Percentiles rank a stretch among this genome's conserved stretches.
Evolutionary conservation across 2,888 invertebrate species (phyloP).

Genomic region (Orchesellides sinensis): DNA sequence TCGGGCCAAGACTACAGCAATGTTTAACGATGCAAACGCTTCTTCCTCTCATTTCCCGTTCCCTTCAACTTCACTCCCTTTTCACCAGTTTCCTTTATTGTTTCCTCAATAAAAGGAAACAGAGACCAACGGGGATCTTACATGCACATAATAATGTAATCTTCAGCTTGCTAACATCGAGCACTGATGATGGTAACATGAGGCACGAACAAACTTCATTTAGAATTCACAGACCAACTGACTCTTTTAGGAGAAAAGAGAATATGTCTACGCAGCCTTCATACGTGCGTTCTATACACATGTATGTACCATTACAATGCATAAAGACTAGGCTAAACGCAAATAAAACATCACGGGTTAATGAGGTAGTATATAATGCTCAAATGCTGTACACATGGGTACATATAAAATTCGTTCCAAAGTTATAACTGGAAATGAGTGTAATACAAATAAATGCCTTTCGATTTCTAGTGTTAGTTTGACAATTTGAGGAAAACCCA

Average conservation of each 20-base stretch:
- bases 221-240: slow-evolving; percentile 47
- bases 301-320: neutral
- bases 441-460: too few species aligned
- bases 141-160: slow-evolving; percentile 11
- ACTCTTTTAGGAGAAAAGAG: slow-evolving; percentile 22
- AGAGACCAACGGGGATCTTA: slow-evolving; percentile 4
- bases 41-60: slow-evolving; percentile 15
- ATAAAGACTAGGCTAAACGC: slow-evolving; percentile 8
- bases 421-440: too few species aligned
- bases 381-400: too few species aligned
- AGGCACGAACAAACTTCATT: slow-evolving; percentile 50
- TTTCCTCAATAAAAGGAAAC: slow-evolving; percentile 46
- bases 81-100: slow-evolving; percentile 50
- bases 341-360: slow-evolving; percentile 25
- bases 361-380: slow-evolving; percentile 32
- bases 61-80: slow-evolving; percentile 24
- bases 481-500: too few species aligned
- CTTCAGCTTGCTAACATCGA: neutral
- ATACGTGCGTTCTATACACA: too few species aligned
- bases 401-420: too few species aligned
- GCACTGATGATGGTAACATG: slow-evolving; percentile 28
- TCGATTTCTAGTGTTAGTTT: too few species aligned
- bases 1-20: slow-evolving; percentile 33
- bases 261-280: neutral
- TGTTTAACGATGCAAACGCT: slow-evolving; percentile 22